Base-by-base conservation (phyloP, 2,888 invertebrate species). In the Euzophera pinguis region DNA sequence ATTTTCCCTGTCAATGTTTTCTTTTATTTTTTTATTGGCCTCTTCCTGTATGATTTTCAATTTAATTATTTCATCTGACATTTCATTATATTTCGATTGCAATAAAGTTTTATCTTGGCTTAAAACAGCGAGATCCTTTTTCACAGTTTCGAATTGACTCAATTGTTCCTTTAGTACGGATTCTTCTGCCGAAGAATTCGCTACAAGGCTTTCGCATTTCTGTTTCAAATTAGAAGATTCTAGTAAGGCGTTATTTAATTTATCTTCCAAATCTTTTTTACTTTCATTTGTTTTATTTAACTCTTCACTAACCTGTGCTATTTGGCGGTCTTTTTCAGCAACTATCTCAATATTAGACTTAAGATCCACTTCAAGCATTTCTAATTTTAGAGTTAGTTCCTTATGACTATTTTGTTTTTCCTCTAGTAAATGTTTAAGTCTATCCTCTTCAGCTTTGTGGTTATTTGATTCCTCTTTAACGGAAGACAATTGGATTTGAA, bases 221-320 rank as follows among this genome's bases (percentile, higher is more conserved):
- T 89, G 90, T 69, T 84, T 85, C 8, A 90, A 63, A 22, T 74
- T 67, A 39, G 79, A 74, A 1, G 72, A 67, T 70, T 90, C 90
- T 56, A 83, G 65, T 39, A 73, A 65, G 27, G 73, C 71, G 53
- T 73, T 83, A 65, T 78, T 86, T n/a, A 91, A 61, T 58, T 85
- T 78, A 54, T 90, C 91, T 71, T 92, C 91, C 37, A 91, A 59
- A 41, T 80, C 78, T 53, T 86, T 81, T 69, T 91, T 92, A 43
- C 62, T 75, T 55, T 90, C 88, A 51, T 77, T 72, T 10, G 69
- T 67, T 75, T 83, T 84, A 59, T 71, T 76, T 1, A 84, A 69
- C 64, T 88, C 84, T 47, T 84, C 83, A 55, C 73, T 84, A 7
- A 84, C 65, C 64, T 81, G 74, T 27, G 69, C 60, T 29, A 91